Evolutionary conservation across 2,797 vertebrate genomes (phyloP), one percentile per base, ranked within the genome.

Genomic region (Clarias laeviceps): DNA sequence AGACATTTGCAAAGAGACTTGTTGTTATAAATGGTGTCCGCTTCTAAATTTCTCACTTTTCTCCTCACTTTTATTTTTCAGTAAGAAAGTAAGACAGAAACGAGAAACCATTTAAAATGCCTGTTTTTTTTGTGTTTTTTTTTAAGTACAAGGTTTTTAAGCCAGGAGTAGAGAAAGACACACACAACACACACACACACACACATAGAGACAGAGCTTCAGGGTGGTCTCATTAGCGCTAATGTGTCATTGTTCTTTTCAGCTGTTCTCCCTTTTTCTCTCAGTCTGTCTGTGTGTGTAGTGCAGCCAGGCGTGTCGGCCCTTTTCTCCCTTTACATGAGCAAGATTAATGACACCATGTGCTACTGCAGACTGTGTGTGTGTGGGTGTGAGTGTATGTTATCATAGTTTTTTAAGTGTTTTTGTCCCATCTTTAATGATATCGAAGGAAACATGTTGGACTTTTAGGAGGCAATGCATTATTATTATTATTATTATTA

Each of bases 221-320:
- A 88, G 90, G 93, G 93, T 93, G 92, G 93, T 92, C 93, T 86
- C 64, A 91, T 92, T 91, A 6, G 88, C 87, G 88, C 85, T 69
- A 57, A 87, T 57, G 82, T 90, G 72, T 59, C 62, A 72, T 83
- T 73, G 68, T 84, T 78, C 57, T 57, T 66, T 84, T 18, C 57
- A 83, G 83, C 86, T 85, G 86, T 57, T 50, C 64, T 82, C 61
- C 40, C 32, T 80, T 76, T 82, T 68, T n/a, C 40, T 12, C 65
- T 57, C 40, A 78, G 50, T 82, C 84, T 80, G 37, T 66, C 24
- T 72, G 64, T 81, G 80, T 86, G 73, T 86, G 73, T 62, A 82
- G 7, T 85, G 85, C 83, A 34, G 24, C 88, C 87, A 77, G 68
- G 50, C 22, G 27, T 29, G 17, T 32, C 86, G 24, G 72, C 84